Evolutionary conservation across 2,888 invertebrate species (phyloP), one percentile per base, ranked within the genome.

Genomic region (Tetranychus truncatus): DNA sequence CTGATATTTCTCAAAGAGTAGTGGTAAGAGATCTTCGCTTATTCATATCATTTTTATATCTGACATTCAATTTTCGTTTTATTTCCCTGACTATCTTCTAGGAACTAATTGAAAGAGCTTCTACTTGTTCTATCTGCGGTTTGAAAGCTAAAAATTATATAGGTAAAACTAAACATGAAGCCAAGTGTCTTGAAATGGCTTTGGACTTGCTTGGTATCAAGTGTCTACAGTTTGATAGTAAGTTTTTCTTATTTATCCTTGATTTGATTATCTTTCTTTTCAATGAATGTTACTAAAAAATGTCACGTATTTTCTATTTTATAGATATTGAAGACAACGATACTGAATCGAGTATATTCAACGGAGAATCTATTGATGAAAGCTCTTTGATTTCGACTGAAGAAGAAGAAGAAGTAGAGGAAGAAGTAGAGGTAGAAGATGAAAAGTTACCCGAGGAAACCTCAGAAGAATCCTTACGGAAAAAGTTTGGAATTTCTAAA

Each of bases 61-160:
- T 69, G 18, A 11, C 45, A 9, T 73, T 20, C 7, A n/a, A n/a
- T 73, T 65, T 55, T 24, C 21, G 1, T 73, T 11, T 73, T 55
- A 46, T 9, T 9, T 65, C 8, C 20, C 18, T 55, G 9, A n/a
- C 18, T 73, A 66, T 74, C 24, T 46, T 46, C 18, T 46, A 75
- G 75, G 75, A 75, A 73, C 65, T 75, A 44, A 73, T 75, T 45
- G 67, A 73, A 8, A 20, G 75, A 34, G 66, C 75, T 15, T 71
- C 72, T n/a, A 66, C 75, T 15, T 75, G 75, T 67, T 55, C 67
- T 73, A 72, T 75, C 18, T 75, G 75, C 8, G 75, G 75, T 45
- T 20, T 75, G 45, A 66, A 55, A 20, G 65, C 67, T 24, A 67
- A 75, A 69, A 45, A 73, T 45, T 75, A 75, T 73, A 72, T 72